phyloP scores from a whole-genome alignment of 2,888 invertebrate species.

The Caenorhabditis becei region DNA sequence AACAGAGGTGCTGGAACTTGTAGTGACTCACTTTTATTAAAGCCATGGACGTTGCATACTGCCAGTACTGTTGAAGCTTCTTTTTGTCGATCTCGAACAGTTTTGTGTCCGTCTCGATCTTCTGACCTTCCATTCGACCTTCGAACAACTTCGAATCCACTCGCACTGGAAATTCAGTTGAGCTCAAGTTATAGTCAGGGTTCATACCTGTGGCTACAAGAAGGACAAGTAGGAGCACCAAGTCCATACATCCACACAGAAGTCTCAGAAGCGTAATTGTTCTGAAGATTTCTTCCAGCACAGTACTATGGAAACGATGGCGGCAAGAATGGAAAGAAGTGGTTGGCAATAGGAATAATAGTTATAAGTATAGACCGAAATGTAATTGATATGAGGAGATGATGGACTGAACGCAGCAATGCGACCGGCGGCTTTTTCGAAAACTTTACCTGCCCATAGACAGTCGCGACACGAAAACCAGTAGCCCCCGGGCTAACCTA shows the following conservation, averaged over 20 bases:
- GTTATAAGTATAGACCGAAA: slow-evolving; percentile 48
- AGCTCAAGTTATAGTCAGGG: neutral
- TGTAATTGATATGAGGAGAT: slow-evolving; percentile 64
- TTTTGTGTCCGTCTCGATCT: slow-evolving; percentile 53
- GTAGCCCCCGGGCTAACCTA: slow-evolving; percentile 53
- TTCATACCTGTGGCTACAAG: slow-evolving; percentile 51
- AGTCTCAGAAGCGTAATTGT: slow-evolving; percentile 37
- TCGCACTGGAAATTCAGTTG: slow-evolving; percentile 20
- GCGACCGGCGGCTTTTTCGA: slow-evolving; percentile 36
- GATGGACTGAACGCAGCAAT: slow-evolving; percentile 28
- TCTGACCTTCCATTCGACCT: slow-evolving; percentile 42
- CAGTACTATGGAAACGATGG: neutral
- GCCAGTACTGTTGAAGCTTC: slow-evolving; percentile 71
- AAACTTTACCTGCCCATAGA: slow-evolving; percentile 57
- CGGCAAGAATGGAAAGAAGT: neutral
- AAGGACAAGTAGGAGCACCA: slow-evolving; percentile 55
- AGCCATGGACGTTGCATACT: slow-evolving; percentile 69
- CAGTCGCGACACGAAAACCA: slow-evolving; percentile 48
- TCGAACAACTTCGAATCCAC: slow-evolving; percentile 44
- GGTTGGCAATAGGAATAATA: slow-evolving; percentile 23
- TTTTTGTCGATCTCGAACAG: slow-evolving; percentile 69
- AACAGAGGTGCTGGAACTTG: neutral
- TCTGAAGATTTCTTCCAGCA: slow-evolving; percentile 23
- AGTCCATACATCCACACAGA: slow-evolving; percentile 61
- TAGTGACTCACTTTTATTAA: slow-evolving; percentile 67